Percentiles rank a stretch among this genome's conserved stretches.
phyloP scores from a whole-genome alignment of 2,113 vertebrate genomes.

The Pelusios castaneus region DNA sequence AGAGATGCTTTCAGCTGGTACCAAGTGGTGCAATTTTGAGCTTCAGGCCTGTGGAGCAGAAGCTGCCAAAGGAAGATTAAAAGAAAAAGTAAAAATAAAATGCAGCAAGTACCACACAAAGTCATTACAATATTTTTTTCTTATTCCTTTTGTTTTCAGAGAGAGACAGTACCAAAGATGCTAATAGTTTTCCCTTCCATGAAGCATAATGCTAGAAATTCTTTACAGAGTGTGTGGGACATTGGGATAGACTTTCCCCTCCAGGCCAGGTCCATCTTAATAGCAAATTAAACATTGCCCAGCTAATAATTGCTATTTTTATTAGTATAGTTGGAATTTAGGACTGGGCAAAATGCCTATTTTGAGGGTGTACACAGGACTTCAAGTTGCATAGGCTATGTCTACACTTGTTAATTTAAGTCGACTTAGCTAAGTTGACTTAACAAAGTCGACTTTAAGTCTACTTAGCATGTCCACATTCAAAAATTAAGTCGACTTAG shows the following conservation, averaged over 20 bases:
- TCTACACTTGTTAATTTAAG: too few relatives aligned
- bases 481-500: too few relatives aligned
- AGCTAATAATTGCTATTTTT: not conserved
- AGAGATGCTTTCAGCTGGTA: not conserved
- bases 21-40: not conserved
- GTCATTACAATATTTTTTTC: not conserved
- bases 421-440: too few relatives aligned
- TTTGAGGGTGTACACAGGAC: not conserved
- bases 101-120: not conserved
- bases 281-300: not conserved
- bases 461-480: too few relatives aligned
- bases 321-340: accelerated
- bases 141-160: not conserved
- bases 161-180: not conserved
- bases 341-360: not conserved
- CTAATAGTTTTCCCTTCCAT: not conserved
- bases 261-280: not conserved
- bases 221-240: not conserved
- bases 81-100: not conserved
- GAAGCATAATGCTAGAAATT: not conserved
- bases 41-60: not conserved
- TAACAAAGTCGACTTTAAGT: too few relatives aligned
- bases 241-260: not conserved
- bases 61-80: not conserved
- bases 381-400: not conserved